Evolutionary conservation across 2,888 invertebrate genomes (phyloP), one percentile per base, ranked within the genome.

Genomic region (Tachina fera): DNA sequence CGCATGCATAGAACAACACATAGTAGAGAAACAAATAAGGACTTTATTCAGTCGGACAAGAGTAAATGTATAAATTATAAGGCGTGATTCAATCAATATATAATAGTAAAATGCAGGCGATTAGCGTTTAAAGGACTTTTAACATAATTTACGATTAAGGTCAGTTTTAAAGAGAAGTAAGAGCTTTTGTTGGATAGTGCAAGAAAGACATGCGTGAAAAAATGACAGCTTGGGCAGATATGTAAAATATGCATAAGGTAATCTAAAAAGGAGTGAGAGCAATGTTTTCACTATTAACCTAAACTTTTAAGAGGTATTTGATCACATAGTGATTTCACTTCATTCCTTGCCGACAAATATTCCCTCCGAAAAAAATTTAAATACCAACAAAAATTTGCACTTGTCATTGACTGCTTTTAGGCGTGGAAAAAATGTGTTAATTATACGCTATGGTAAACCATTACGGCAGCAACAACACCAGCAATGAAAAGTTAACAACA

Each of bases 401-500:
- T 75, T 85, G 77, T 74, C 78, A 78, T 58, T 78, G 82, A 14
- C 39, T 70, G 58, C 77, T 82, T 82, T 82, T 82, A 74, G 82
- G 82, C 85, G 82, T 74, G 61, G 58, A 78, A 72, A 53, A 82
- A 71, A 74, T 74, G 72, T 85, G 85, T 85, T 85, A 85, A 85
- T 85, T 82, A 80, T 75, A 74, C 75, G 80, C 58, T 53, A 83
- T 68, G 72, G 83, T 78, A 60, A 83, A 78, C 72, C 67, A 78
- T 47, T 76, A 63, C 60, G 70, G 56, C 65, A 31, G 41, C 41
- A 31, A 43, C 65, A 65, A 51, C 39, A 63, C 14, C 53, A 79
- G 19, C 41, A 47, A 47, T 9, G 22, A 41, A 49, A 65, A 72
- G 67, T 72, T 58, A 65, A 70, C 49, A 58, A 56, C n/a, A 56